phyloP scores from a whole-genome alignment of 2,113 vertebrate species.

The Carettochelys insculpta region DNA sequence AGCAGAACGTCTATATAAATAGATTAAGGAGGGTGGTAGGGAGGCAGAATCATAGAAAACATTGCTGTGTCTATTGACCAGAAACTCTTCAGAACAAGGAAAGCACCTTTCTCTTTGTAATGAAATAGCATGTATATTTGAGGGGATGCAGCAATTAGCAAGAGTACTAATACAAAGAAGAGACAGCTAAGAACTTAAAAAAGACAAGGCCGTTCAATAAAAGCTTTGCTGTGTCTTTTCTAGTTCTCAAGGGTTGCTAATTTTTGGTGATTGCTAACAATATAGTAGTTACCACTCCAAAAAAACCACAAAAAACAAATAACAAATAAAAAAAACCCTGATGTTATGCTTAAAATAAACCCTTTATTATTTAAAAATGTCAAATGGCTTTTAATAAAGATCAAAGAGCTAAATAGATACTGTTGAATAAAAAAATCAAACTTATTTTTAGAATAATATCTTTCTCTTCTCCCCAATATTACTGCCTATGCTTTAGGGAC shows the following conservation, averaged over 20 bases:
- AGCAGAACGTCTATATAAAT: not conserved
- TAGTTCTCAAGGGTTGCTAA: not conserved
- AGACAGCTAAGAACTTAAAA: not conserved
- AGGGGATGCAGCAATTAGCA: not conserved
- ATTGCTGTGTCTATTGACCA: not conserved
- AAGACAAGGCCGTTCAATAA: not conserved
- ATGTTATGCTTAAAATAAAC: not conserved
- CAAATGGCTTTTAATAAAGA: not conserved
- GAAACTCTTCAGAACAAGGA: not conserved
- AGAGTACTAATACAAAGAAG: not conserved
- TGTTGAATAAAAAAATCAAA: not conserved
- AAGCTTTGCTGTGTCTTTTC: not conserved
- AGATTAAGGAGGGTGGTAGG: not conserved
- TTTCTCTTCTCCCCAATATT: not conserved
- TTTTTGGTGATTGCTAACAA: not conserved
- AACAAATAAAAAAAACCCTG: not conserved
- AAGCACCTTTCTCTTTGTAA: not conserved
- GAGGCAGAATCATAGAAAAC: not conserved
- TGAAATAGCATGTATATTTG: not conserved
- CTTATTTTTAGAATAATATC: not conserved
- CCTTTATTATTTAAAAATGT: not conserved
- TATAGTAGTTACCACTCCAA: not conserved
- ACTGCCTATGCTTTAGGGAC: not conserved
- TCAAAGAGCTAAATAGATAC: not conserved
- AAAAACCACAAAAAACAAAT: no score